These are phyloP conservation scores for Hydra vulgaris DNA, from an alignment of 30 jellyfish, hydroid and myxozoan genomes.

Conservation along the genomic window DNA sequence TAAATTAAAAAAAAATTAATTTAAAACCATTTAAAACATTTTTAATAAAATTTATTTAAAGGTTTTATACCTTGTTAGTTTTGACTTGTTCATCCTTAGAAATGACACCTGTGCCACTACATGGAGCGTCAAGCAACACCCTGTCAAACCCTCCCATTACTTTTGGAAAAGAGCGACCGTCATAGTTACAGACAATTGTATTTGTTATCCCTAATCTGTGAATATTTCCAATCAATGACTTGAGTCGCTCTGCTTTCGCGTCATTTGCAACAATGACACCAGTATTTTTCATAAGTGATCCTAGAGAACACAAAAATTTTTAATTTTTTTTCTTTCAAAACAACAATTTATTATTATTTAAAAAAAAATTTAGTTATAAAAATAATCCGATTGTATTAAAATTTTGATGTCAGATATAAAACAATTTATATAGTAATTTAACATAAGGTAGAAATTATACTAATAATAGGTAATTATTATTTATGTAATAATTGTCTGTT, in stretches of 20 bases:
- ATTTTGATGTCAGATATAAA: no score
- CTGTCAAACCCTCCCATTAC: slow-evolving; percentile 99
- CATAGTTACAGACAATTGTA: slow-evolving; percentile 71
- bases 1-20: slow-evolving; percentile 11
- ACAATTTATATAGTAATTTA: no score
- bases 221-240: slow-evolving; percentile 70
- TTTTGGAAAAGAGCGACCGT: slow-evolving; percentile 93
- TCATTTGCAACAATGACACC: slow-evolving; percentile 95
- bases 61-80: slow-evolving; percentile 55
- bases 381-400: no score
- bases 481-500: no score
- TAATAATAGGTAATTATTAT: no score
- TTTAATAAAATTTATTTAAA: not conserved
- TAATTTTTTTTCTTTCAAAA: no score
- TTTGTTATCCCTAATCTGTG: slow-evolving; percentile 94
- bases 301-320: no score
- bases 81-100: slow-evolving; percentile 94
- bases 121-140: slow-evolving; percentile 92
- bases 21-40: no score
- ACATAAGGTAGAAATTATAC: no score
- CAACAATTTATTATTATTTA: not conserved
- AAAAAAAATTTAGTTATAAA: no score
- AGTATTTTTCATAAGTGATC: slow-evolving; percentile 91
- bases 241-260: slow-evolving; percentile 76
- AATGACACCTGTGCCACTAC: slow-evolving; percentile 99